Base-by-base conservation (phyloP, 2,888 invertebrate genomes). In the Cepaea hortensis region DNA sequence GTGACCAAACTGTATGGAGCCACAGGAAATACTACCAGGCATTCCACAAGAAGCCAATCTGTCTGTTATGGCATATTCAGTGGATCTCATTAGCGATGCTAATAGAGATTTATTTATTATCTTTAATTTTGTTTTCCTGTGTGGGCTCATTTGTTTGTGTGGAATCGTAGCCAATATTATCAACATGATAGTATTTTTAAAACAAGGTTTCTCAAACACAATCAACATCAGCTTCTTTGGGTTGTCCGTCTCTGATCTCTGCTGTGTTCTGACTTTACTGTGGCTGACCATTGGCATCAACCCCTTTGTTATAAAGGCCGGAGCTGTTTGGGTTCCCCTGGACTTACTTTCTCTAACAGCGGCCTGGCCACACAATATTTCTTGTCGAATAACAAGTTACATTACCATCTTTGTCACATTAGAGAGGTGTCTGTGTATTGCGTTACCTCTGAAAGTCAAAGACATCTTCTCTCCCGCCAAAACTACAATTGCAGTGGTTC, bases 181-280 rank as follows among this genome's bases (percentile, higher is more conserved):
- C 3, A 81, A 85, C 18, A 80, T 85, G 46, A 5, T 62, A 3
- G 50, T 79, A 0, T 79, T 62, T 35, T 79, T 11, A 4, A 23
- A 35, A 46, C 79, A 79, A 79, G 79, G 79, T 23, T 80, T 87
- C 76, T 35, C 15, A 11, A 35, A 84, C 20, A 75, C 75, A 18
- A 81, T 81, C 11, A 81, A 81, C 76, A 84, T 80, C 20, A 3
- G 68, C 7, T 83, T 87, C 68, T 55, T 81, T 23, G 75, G 73
- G 7, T 9, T 85, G 20, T 80, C 81, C 73, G 55, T 85, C 20
- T 80, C 85, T 20, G 85, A 85, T 20, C 3, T 85, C 1, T 23
- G 80, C 15, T 80, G 72, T 48, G n/a, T 85, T 18, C 7, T 61
- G 1, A 73, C 46, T 3, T 20, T 81, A 9, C 62, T 50, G n/a